Conservation (phyloP, 2,888 invertebrate species). For the Fissipunctia ypsillon region DNA sequence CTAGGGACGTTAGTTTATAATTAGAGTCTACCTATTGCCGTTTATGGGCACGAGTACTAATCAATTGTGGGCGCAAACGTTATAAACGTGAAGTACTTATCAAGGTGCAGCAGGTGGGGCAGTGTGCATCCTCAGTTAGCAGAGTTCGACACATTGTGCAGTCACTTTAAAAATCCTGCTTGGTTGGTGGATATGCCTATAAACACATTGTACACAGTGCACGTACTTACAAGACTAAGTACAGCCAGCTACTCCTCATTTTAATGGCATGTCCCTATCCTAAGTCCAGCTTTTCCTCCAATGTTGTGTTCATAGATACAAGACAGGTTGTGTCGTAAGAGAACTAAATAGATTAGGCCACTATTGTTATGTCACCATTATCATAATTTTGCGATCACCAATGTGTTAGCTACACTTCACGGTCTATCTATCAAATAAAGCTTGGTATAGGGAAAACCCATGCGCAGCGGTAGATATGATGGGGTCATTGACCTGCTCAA, state of each 20-base stretch:
- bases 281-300: not conserved
- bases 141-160: not conserved
- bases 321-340: not conserved
- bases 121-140: not conserved
- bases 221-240: not conserved
- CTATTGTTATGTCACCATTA: constrained; percentile 22
- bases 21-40: not conserved
- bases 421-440: constrained; percentile 30
- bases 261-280: no score
- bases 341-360: not conserved
- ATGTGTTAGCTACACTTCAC: constrained; percentile 34
- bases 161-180: not conserved
- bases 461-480: not conserved
- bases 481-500: constrained; percentile 19
- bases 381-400: constrained; percentile 30
- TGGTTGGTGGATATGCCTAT: no score
- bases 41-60: not conserved
- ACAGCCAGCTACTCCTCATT: not conserved
- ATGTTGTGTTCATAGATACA: no score
- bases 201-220: not conserved
- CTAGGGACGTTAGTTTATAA: not conserved
- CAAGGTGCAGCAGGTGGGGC: not conserved
- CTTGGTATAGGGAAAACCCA: constrained; percentile 15
- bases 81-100: not conserved
- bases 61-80: not conserved